These are phyloP conservation scores for Heptranchias perlo DNA, from an alignment of 2,113 vertebrate genomes.

Conservation along the genomic window DNA sequence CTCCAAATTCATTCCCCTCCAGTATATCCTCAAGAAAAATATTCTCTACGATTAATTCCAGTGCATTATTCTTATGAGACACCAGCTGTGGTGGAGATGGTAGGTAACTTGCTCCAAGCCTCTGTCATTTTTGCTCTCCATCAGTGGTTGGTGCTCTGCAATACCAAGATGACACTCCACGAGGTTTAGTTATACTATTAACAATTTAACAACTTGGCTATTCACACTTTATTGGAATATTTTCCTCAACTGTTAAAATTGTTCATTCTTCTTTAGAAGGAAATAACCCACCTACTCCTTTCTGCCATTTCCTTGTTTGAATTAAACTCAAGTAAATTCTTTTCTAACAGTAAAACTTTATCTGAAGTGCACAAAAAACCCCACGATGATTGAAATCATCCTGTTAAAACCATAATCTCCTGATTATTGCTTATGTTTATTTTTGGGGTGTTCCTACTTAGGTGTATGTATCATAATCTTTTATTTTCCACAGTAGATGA, in stretches of 20 bases:
- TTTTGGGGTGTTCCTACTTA: not conserved
- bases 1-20: not conserved
- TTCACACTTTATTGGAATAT: not conserved
- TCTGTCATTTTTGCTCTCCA: not conserved
- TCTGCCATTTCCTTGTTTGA: not conserved
- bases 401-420: not conserved
- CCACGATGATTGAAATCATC: not conserved
- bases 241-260: not conserved
- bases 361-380: not conserved
- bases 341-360: not conserved
- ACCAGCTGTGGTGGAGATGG: not conserved
- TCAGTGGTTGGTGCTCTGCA: not conserved
- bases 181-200: not conserved
- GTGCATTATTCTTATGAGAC: not conserved
- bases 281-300: not conserved
- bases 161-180: not conserved
- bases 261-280: not conserved
- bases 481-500: not conserved
- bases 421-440: not conserved
- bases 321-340: not conserved
- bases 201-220: not conserved
- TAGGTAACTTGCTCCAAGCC: not conserved
- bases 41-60: not conserved
- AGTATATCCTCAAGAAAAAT: not conserved
- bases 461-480: not conserved